Percentiles rank a stretch among this genome's conserved stretches.
These are phyloP conservation scores for Eristalis arbustorum DNA, from an alignment of 2,888 invertebrate genomes.

Conservation along the genomic window DNA sequence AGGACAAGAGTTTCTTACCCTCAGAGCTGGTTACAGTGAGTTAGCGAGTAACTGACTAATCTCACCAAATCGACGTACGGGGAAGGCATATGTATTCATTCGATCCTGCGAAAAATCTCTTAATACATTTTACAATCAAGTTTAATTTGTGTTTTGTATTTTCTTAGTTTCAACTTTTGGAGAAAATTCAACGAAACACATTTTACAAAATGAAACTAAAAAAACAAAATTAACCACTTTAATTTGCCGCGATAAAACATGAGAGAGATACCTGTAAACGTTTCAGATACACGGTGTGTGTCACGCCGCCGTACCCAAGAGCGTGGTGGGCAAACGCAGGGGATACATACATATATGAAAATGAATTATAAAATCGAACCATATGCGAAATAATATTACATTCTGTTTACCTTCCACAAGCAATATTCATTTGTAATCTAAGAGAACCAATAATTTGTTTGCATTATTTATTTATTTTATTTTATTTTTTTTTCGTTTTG, in stretches of 20 bases:
- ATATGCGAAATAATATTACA: background rate
- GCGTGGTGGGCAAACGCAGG: background rate
- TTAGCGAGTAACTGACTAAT: background rate
- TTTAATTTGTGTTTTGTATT: background rate
- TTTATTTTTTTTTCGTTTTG: too few species aligned
- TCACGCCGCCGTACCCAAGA: background rate
- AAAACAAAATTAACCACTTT: background rate
- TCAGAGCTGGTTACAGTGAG: background rate
- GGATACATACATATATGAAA: background rate
- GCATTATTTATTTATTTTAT: background rate
- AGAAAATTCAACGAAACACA: background rate
- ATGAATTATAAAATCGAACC: background rate
- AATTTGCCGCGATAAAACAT: background rate
- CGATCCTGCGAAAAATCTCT: background rate
- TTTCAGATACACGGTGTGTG: background rate
- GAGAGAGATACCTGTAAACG: constrained; percentile 5
- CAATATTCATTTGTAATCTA: background rate
- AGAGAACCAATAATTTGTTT: background rate
- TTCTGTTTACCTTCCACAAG: background rate
- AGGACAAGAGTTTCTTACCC: background rate
- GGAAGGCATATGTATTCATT: background rate
- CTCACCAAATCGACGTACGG: background rate
- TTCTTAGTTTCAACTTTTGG: background rate
- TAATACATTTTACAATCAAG: background rate
- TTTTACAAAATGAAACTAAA: constrained; percentile 1